Percentiles rank a stretch among this genome's conserved stretches.
Conservation (phyloP, 2,888 invertebrate species). For the Seladonia tumulorum region DNA sequence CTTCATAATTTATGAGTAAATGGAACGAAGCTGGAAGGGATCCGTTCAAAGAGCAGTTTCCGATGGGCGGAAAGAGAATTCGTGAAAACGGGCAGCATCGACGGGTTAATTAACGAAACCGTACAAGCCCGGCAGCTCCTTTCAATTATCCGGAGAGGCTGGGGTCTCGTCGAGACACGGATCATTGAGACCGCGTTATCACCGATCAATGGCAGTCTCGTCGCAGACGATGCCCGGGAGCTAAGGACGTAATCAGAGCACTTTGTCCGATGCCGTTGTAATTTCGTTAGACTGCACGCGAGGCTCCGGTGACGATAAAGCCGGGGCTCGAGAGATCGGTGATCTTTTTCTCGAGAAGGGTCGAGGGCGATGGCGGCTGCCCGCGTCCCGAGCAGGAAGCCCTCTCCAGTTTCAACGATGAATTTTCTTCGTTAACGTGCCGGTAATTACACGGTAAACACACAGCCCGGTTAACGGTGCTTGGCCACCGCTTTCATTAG, state of each 20-base stretch:
- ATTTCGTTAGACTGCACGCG: constrained; percentile 37
- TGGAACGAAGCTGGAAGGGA: not conserved
- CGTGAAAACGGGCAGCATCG: not conserved
- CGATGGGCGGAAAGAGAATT: not conserved
- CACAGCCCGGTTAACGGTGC: not conserved
- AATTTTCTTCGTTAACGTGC: constrained; percentile 51
- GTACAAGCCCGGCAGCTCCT: not conserved
- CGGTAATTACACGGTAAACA: constrained; percentile 43
- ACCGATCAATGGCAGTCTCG: constrained; percentile 19
- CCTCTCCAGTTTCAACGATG: constrained; percentile 18
- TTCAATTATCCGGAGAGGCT: not conserved
- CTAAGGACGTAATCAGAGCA: constrained; percentile 30
- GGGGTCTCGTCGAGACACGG: not conserved
- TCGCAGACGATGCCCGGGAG: not conserved
- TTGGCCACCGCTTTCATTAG: constrained; percentile 1
- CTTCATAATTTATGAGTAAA: not conserved
- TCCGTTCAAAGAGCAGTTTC: not conserved
- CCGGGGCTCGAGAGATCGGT: constrained; percentile 2
- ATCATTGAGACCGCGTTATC: constrained; percentile 38
- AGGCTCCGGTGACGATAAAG: constrained; percentile 9
- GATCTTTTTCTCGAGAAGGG: constrained; percentile 22
- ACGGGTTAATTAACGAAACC: constrained; percentile 9
- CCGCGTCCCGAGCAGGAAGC: constrained; percentile 10
- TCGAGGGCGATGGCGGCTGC: not conserved
- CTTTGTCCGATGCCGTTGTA: constrained; percentile 28